Evolutionary conservation across 2,888 invertebrate genomes (phyloP), one percentile per base, ranked within the genome.

Genomic region (Nemoura dubitans): DNA sequence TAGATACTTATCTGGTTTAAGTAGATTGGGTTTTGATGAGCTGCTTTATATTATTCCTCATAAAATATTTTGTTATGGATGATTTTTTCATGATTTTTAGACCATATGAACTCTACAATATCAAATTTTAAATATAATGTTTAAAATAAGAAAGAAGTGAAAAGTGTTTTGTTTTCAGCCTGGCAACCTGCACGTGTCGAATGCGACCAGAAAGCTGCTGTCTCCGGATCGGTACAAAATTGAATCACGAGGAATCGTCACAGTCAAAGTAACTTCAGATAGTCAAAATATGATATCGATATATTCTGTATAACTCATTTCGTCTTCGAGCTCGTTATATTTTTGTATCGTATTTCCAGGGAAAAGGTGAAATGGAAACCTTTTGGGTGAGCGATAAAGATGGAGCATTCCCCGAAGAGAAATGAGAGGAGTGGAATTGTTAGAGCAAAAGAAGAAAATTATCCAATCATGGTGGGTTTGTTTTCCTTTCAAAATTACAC

Each of bases 301-400:
- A 0, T 59, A 28, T 3, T 16, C 36, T 59, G 5, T n/a, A 59
- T 14, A 76, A 5, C 59, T 16, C 77, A 10, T 28, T 84, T 36
- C 10, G 36, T 36, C 36, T 3, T 3, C 10, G 10, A 36, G 36
- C 36, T 36, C 36, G 36, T 36, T 36, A 36, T 36, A 36, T 36
- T 36, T 36, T 36, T 36, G 36, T 36, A 78, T 78, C 26, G 42
- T 85, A n/a, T 59, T 83, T 92, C 76, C 91, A 96, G 96, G 97
- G 97, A 28, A 98, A 98, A 92, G 98, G 97, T 43, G 94, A 95
- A 90, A 97, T 97, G 97, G 95, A 96, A 90, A 97, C 97, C 0
- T 96, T 94, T 91, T 97, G 96, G 96, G 91, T 97, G 86, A 93
- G 94, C 89, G 94, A 94, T 3, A 95, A 94, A 90, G 91, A 87